Base-by-base conservation (phyloP, 2,113 vertebrate species). In the Pteruthius melanotis region DNA sequence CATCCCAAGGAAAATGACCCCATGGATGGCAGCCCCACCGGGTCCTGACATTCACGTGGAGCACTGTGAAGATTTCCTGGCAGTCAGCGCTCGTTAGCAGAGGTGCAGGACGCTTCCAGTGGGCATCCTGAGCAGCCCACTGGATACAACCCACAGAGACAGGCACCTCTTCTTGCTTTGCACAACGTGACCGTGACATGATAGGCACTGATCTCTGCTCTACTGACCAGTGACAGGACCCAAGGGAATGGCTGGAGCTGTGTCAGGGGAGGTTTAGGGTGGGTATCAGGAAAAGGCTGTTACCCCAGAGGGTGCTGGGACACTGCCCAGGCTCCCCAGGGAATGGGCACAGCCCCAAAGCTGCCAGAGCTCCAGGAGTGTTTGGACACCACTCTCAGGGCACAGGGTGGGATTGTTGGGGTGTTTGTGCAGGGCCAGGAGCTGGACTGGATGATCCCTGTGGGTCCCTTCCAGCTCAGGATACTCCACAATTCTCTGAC, bases 271-370 rank as follows among this genome's bases (percentile, higher is more conserved):
- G 35, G 21, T 2, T 77, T 15, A 40, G 26, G 17, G 0, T 69
- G 54, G 35, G 1, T 2, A 4, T 18, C 28, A 68, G 40, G 59
- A 2, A 49, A 80, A 49, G 40, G 30, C 4, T 40, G 26, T 69
- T 54, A 10, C 21, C 54, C 8, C 47, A 61, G 40, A 76, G 22
- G 7, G 4, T 37, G 44, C 1, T 30, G 9, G 45, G 18, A n/a
- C 45, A 47, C 30, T 61, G 78, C 4, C 8, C 45, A 68, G 50
- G 18, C 44, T 65, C 27, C 37, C 27, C 52, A 52, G 54, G n/a
- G 17, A 68, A 52, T 4, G n/a, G 63, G 0, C 35, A 22, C 0
- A 0, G 21, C 13, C 33, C 27, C 8, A 0, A 69, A 1, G 61
- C 53, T 76, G 39, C 21, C 70, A 56, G 47, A 76, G 56, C 35